Conservation (phyloP, 2,113 vertebrate species). For the Rousettus leschenaultii region DNA sequence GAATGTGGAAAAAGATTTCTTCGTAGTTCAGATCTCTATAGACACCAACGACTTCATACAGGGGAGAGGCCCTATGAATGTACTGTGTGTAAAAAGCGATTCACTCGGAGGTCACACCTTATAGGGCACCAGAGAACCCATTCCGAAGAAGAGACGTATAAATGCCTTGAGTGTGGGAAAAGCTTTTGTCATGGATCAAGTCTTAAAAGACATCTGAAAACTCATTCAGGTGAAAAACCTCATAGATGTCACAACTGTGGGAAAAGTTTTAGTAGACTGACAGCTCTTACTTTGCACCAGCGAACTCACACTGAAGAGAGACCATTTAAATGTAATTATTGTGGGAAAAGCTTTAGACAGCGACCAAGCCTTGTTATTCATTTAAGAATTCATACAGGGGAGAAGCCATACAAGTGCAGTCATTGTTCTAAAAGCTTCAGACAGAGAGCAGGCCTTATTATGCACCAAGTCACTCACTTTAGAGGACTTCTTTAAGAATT, state of each 20-base stretch:
- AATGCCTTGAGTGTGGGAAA: conserved; percentile 71
- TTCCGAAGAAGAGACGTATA: conserved; percentile 71
- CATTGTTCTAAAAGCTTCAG: conserved; percentile 74
- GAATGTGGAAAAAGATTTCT: conserved; percentile 71
- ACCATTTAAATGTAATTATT: conserved; percentile 73
- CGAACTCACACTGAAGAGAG: conserved; percentile 74
- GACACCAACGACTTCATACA: conserved; percentile 70
- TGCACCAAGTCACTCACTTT: conserved; percentile 73
- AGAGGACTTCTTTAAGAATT: conserved; percentile 65
- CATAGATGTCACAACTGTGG: conserved; percentile 69
- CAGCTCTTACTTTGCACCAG: conserved; percentile 72
- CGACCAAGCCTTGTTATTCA: conserved; percentile 70
- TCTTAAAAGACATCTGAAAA: conserved; percentile 74
- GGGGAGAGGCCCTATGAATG: conserved; percentile 72
- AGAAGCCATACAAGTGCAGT: conserved; percentile 74
- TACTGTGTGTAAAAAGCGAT: conserved; percentile 71
- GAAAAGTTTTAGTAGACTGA: conserved; percentile 70
- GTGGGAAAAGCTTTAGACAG: conserved; percentile 74
- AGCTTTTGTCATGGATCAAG: conserved; percentile 74
- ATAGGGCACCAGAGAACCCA: conserved; percentile 75
- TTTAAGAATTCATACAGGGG: conserved; percentile 73
- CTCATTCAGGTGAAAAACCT: conserved; percentile 72
- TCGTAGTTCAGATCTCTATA: conserved; percentile 67
- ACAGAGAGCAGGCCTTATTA: conserved; percentile 71
- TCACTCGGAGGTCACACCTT: conserved; percentile 69